Evolutionary conservation across 2,888 invertebrate species (phyloP).

Genomic region (Operophtera brumata): DNA sequence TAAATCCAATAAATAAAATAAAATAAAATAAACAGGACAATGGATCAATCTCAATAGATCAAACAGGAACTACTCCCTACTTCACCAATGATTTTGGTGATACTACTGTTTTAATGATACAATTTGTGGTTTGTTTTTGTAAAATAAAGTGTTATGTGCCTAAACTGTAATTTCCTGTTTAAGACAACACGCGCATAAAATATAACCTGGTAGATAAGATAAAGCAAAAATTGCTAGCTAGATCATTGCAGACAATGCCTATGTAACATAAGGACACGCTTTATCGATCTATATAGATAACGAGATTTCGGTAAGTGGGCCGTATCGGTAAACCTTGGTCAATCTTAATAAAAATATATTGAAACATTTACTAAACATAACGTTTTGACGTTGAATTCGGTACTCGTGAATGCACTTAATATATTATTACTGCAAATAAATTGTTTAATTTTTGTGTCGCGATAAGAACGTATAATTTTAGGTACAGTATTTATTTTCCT

Average conservation of each 20-base stretch:
- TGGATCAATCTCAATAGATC: too few species aligned
- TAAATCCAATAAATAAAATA: too few species aligned
- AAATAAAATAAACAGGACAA: too few species aligned
- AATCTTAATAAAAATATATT: background rate
- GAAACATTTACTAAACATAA: slow-evolving; percentile 1
- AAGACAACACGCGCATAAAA: background rate
- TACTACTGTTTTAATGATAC: too few species aligned
- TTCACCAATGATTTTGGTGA: too few species aligned
- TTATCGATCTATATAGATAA: slow-evolving; percentile 2
- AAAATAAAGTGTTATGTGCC: too few species aligned
- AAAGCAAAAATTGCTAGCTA: background rate
- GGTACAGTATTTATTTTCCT: too few species aligned
- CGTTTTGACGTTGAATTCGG: background rate
- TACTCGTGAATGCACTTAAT: background rate
- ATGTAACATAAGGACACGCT: background rate
- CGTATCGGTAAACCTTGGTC: background rate
- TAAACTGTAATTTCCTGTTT: background rate
- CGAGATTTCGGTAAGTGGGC: slow-evolving; percentile 10
- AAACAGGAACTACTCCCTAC: too few species aligned
- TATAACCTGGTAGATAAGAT: slow-evolving; percentile 3
- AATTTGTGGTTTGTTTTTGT: too few species aligned
- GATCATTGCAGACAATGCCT: background rate
- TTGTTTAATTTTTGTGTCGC: background rate
- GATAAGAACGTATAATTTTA: background rate
- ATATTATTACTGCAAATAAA: background rate